Percentiles rank a stretch among this genome's conserved stretches.
Conservation (phyloP, 23 tunicate species). For the Diplosoma virens region DNA sequence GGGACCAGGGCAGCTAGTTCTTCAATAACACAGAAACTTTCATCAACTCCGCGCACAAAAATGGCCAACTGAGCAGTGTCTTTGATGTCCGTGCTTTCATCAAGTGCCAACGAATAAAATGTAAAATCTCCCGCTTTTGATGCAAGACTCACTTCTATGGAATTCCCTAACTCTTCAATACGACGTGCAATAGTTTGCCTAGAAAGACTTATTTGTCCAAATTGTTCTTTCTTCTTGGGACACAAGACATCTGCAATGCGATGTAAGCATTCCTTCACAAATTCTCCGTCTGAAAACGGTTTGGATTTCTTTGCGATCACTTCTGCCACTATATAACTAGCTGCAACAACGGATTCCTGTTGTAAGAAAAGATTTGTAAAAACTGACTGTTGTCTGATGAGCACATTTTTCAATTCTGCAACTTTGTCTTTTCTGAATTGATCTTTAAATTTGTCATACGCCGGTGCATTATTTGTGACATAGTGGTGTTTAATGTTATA, state of each 20-base stretch:
- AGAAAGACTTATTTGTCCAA: conserved; percentile 35
- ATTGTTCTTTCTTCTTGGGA: conserved; percentile 36
- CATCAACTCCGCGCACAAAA: conserved; percentile 28
- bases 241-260: conserved; percentile 32
- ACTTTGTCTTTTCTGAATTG: conserved; percentile 30
- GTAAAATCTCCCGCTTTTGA: conserved; percentile 25
- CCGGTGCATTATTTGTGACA: conserved; percentile 33
- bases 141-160: conserved; percentile 22
- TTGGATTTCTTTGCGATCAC: conserved; percentile 52
- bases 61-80: conserved; percentile 34
- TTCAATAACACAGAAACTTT: conserved; percentile 23
- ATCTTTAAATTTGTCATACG: conserved; percentile 19
- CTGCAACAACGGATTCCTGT: conserved; percentile 61
- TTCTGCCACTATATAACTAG: conserved; percentile 68
- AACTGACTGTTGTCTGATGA: conserved; percentile 30
- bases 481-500: conserved; percentile 24
- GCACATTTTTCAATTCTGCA: conserved; percentile 18
- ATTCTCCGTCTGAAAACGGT: conserved; percentile 49
- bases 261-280: conserved; percentile 39
- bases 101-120: conserved; percentile 38
- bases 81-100: conserved; percentile 34
- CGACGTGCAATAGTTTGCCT: conserved; percentile 25
- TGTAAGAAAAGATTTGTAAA: conserved; percentile 42
- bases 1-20: conserved; percentile 33
- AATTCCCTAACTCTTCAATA: conserved; percentile 24